Percentiles rank a stretch among this genome's conserved stretches.
Conservation (phyloP, 1,140 invertebrate genomes). For the Ephestia elutella region DNA sequence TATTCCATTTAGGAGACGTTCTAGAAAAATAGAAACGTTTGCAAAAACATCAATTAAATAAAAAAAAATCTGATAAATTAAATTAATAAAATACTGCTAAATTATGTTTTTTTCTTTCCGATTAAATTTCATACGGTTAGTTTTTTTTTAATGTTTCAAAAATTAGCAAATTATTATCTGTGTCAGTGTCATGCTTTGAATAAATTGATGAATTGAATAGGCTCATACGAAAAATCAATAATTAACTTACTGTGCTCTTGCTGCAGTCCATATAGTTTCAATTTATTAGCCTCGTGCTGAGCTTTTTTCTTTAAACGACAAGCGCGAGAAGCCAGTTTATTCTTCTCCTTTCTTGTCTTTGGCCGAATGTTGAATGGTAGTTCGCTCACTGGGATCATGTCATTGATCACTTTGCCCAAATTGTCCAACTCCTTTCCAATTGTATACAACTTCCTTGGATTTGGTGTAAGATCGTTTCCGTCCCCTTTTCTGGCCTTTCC, state of each 20-base stretch:
- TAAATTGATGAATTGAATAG: too few species aligned
- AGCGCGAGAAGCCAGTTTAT: conserved; percentile 96
- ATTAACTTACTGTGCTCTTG: conserved; percentile 92
- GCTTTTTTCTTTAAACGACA: conserved; percentile 96
- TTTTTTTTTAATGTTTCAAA: too few species aligned
- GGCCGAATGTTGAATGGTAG: conserved; percentile 91
- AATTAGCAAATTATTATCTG: too few species aligned
- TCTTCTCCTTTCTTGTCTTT: conserved; percentile 97
- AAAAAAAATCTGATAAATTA: too few species aligned
- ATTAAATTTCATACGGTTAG: too few species aligned
- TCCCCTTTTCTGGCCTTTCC: conserved; percentile 97
- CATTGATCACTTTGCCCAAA: conserved; percentile 92
- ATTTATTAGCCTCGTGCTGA: conserved; percentile 95
- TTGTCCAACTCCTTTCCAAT: conserved; percentile 96
- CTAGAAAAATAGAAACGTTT: conserved; percentile 30
- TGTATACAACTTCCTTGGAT: conserved; percentile 90
- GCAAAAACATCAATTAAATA: too few species aligned
- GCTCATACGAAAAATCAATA: too few species aligned
- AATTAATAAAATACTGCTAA: too few species aligned
- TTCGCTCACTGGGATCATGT: conserved; percentile 96
- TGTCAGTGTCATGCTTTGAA: too few species aligned
- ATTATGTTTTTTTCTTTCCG: too few species aligned
- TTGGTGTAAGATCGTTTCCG: conserved; percentile 97
- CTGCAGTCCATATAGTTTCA: conserved; percentile 95
- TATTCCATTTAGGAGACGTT: conserved; percentile 58